These are phyloP conservation scores for Scelioninae gen. 2 DNA, from an alignment of 2,888 invertebrate genomes.

Conservation along the genomic window DNA sequence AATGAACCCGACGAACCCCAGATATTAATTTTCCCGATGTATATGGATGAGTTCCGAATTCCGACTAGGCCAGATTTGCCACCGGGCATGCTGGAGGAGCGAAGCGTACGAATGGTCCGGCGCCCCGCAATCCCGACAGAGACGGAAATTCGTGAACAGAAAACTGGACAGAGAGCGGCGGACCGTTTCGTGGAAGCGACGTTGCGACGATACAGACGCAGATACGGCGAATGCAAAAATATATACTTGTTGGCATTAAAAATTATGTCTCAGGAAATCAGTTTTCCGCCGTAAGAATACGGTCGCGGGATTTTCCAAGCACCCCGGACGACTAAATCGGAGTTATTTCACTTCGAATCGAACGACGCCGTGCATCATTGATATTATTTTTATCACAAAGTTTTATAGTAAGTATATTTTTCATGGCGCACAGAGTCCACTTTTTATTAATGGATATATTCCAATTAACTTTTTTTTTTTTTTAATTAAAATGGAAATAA, in stretches of 20 bases:
- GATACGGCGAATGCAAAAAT: slow-evolving; percentile 35
- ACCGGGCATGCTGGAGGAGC: slow-evolving; percentile 39
- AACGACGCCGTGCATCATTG: no score
- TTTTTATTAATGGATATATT: no score
- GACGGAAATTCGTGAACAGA: slow-evolving; percentile 15
- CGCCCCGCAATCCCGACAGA: slow-evolving; percentile 14
- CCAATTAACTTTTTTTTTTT: no score
- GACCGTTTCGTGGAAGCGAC: slow-evolving; percentile 12
- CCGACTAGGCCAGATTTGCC: slow-evolving; percentile 64
- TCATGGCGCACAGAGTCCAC: no score
- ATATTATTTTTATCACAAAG: not conserved
- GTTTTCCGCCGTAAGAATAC: slow-evolving; percentile 18
- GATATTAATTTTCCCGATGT: slow-evolving; percentile 75
- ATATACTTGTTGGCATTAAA: slow-evolving; percentile 26
- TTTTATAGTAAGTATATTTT: no score
- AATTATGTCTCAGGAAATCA: slow-evolving; percentile 30
- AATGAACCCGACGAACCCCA: slow-evolving; percentile 65
- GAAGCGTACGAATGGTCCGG: slow-evolving; percentile 31
- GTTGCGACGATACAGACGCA: slow-evolving; percentile 25
- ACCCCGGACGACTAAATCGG: slow-evolving; percentile 23
- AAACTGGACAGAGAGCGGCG: slow-evolving; percentile 13
- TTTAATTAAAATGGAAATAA: no score
- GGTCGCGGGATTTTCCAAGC: slow-evolving; percentile 4
- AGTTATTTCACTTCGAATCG: slow-evolving; percentile 14
- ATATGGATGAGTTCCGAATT: slow-evolving; percentile 73